These are phyloP conservation scores for Anthonomus grandis DNA, from an alignment of 1,140 invertebrate genomes.

Conservation along the genomic window DNA sequence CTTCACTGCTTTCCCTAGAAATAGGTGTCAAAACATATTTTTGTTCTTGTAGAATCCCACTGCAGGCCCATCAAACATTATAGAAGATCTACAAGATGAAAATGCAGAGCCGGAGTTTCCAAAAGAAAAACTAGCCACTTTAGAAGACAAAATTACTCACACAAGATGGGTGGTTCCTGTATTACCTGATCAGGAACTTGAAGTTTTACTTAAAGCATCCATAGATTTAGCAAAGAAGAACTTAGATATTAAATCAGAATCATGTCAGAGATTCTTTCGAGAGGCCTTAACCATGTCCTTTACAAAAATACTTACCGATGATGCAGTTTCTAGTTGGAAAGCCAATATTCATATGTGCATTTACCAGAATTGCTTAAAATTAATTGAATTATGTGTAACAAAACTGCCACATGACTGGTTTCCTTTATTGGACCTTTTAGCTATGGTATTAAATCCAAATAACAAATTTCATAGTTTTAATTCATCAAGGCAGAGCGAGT, in stretches of 20 bases:
- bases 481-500: conserved; percentile 76
- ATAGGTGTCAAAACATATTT: no score
- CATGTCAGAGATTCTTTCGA: conserved; percentile 92
- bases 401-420: conserved; percentile 93
- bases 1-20: not conserved
- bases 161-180: conserved; percentile 97
- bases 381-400: conserved; percentile 87
- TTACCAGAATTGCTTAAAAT: conserved; percentile 85
- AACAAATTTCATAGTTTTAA: conserved; percentile 87
- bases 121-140: conserved; percentile 73
- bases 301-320: conserved; percentile 96
- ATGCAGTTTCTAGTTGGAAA: conserved; percentile 97
- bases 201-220: conserved; percentile 84
- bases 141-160: conserved; percentile 94
- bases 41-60: conserved; percentile 21
- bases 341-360: conserved; percentile 95
- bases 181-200: conserved; percentile 91
- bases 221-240: conserved; percentile 81
- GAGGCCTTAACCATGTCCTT: conserved; percentile 94
- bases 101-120: conserved; percentile 75
- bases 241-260: conserved; percentile 84
- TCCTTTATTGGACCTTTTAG: conserved; percentile 85
- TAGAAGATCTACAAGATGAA: conserved; percentile 52
- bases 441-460: conserved; percentile 68
- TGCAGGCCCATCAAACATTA: conserved; percentile 48